Evolutionary conservation across 1,140 invertebrate species (phyloP), one percentile per base, ranked within the genome.

Genomic region (Caenorhabditis inopinata): DNA sequence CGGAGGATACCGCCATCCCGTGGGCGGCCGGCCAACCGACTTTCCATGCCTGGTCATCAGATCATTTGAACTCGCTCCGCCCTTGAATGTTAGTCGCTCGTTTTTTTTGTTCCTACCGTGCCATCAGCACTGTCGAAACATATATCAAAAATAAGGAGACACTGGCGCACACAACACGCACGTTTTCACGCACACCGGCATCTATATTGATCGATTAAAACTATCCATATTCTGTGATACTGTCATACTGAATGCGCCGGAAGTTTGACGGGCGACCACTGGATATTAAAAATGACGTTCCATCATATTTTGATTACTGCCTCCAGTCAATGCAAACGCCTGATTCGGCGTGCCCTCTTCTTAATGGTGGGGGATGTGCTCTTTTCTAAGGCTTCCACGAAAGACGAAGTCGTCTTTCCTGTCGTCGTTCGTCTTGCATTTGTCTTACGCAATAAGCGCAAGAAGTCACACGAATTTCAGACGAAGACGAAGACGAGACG

Each of bases 201-300:
- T 42, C 38, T 7, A 42, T 42, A 68, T 68, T 68, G 58, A 68
- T 68, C 27, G 32, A 68, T 68, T 68, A n/a, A 58, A 58, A 35
- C 25, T 27, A 68, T 38, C 18, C 58, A 68, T 38, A 68, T 42
- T 68, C 38, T 58, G 51, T 58, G 9, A 14, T 68, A 32, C 18
- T 58, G 18, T 58, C n/a, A 7, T 32, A 32, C 58, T 38, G 58
- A 68, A 68, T 68, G 58, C 58, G 58, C 58, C 58, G 27, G 38
- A 68, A 68, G 58, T 68, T 68, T 68, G 58, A 68, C 29, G 58
- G 58, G n/a, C 58, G 58, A 68, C 58, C 32, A 42, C 38, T 68
- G 58, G 58, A 68, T 38, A 68, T 68, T 32, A 68, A 21, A 68
- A 68, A 68, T 68, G 58, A n/a, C 7, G 58, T 68, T 68, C 32